Percentiles rank a stretch among this genome's conserved stretches.
Conservation (phyloP, 2,797 vertebrate species). For the Tiaroga cobitis region DNA sequence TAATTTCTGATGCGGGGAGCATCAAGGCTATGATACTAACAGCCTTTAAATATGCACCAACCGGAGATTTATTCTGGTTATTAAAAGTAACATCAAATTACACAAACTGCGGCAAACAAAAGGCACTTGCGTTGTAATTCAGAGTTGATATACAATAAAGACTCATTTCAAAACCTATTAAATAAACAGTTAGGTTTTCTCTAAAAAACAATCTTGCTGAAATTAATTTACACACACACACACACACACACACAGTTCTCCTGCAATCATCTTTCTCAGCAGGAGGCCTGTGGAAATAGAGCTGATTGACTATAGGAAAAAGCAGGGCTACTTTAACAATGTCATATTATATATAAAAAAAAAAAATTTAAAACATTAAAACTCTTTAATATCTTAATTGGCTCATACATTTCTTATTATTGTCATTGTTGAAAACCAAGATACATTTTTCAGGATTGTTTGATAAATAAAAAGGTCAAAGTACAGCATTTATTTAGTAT, state of each 20-base stretch:
- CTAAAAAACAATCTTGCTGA: conserved; percentile 48
- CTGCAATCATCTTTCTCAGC: conserved; percentile 37
- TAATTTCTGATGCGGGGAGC: neutral
- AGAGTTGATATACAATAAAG: conserved; percentile 28
- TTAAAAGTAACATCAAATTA: conserved; percentile 40
- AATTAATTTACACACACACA: conserved; percentile 36
- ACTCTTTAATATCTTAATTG: neutral
- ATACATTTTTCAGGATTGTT: neutral
- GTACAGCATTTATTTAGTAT: neutral
- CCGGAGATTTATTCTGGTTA: conserved; percentile 23
- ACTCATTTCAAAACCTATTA: conserved; percentile 31
- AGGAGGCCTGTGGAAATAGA: conserved; percentile 33
- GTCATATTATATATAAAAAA: neutral
- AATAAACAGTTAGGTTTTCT: conserved; percentile 41
- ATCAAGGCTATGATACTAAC: neutral
- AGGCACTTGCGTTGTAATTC: conserved; percentile 30
- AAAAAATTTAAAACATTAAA: too few species aligned
- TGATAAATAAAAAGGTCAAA: neutral
- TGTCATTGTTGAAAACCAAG: neutral
- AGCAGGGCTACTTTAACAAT: conserved; percentile 22
- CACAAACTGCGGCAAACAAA: conserved; percentile 8
- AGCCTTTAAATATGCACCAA: conserved; percentile 7
- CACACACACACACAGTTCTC: neutral
- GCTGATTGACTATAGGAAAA: conserved; percentile 15
- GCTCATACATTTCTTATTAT: neutral